phyloP scores from a whole-genome alignment of 2,113 vertebrate genomes.

The Pardalotus punctatus region DNA sequence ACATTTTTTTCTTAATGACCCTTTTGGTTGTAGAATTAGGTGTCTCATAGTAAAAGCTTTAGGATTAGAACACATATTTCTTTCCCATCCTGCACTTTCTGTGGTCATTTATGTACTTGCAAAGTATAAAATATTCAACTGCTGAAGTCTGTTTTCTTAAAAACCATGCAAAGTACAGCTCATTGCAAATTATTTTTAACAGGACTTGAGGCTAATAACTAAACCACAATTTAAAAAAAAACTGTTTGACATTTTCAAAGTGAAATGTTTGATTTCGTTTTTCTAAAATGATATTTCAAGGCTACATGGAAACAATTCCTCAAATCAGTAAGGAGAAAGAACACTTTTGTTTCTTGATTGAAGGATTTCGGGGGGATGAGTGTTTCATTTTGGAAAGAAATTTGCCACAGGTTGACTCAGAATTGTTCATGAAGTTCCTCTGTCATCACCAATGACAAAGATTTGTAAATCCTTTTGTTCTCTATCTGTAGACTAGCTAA shows the following conservation, averaged over 20 bases:
- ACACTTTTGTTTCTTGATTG: background rate
- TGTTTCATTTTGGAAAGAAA: background rate
- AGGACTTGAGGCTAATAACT: background rate
- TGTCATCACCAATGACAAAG: background rate
- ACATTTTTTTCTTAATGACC: fast-evolving
- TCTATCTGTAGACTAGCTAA: background rate
- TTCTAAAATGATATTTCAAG: background rate
- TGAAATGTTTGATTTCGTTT: background rate
- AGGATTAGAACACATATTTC: background rate
- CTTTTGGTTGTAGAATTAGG: background rate
- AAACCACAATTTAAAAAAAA: background rate
- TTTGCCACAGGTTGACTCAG: background rate
- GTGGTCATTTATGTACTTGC: background rate
- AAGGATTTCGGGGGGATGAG: background rate
- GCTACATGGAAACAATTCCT: background rate
- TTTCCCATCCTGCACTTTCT: background rate
- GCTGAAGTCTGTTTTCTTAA: background rate
- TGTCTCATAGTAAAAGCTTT: background rate
- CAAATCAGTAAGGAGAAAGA: background rate
- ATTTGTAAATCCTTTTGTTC: background rate
- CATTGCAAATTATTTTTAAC: background rate
- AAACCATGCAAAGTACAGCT: background rate
- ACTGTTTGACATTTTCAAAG: background rate
- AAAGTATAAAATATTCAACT: background rate
- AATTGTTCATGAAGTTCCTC: background rate